Evolutionary conservation across 2,888 invertebrate genomes (phyloP).

Genomic region (Zele albiditarsus): DNA sequence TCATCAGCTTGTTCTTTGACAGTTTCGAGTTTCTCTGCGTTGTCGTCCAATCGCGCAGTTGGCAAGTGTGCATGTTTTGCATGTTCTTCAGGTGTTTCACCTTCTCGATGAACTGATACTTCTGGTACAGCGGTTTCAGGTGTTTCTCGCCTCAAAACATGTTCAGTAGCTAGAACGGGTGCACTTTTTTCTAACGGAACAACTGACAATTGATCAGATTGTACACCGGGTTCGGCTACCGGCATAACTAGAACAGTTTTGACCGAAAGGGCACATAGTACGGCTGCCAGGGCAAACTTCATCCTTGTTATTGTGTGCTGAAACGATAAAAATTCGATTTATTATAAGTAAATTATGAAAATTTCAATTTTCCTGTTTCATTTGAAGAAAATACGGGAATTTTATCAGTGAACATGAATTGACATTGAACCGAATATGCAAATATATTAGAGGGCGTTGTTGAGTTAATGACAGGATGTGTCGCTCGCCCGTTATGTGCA

Average conservation of each 20-base stretch:
- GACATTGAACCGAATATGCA: constrained; percentile 70
- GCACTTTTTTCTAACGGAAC: constrained; percentile 61
- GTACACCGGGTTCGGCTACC: constrained; percentile 69
- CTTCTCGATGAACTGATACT: constrained; percentile 49
- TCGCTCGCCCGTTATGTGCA: constrained; percentile 56
- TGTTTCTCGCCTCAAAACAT: constrained; percentile 56
- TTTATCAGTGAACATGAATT: constrained; percentile 48
- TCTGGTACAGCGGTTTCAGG: constrained; percentile 64
- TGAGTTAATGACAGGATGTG: constrained; percentile 67
- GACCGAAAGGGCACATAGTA: constrained; percentile 77
- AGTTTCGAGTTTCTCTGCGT: constrained; percentile 52
- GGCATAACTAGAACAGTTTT: constrained; percentile 77
- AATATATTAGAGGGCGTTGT: constrained; percentile 61
- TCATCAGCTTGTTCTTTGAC: constrained; percentile 44
- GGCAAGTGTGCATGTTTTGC: constrained; percentile 44
- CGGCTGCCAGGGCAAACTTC: constrained; percentile 60
- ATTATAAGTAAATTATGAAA: too few species aligned
- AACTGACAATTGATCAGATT: constrained; percentile 49
- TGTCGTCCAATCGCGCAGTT: constrained; percentile 34
- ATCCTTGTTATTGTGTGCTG: constrained; percentile 73
- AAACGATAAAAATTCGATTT: constrained; percentile 26
- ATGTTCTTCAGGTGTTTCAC: constrained; percentile 52
- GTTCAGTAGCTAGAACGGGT: constrained; percentile 48
- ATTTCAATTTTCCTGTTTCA: too few species aligned
- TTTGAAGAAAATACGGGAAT: too few species aligned